Evolutionary conservation across 1,140 invertebrate species (phyloP).

Genomic region (Aphelenchoides avenae): DNA sequence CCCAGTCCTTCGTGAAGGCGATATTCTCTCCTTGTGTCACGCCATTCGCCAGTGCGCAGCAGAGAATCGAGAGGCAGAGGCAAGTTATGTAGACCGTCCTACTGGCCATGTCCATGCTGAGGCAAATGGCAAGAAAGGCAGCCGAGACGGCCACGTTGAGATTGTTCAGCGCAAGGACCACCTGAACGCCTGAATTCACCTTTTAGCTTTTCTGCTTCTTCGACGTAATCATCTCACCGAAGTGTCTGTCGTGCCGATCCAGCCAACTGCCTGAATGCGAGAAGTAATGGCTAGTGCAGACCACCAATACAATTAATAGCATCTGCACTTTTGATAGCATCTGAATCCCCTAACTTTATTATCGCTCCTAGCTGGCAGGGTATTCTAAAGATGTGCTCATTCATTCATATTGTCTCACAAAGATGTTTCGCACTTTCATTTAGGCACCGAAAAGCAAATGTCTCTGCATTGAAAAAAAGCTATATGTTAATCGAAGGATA

Average conservation of each 20-base stretch:
- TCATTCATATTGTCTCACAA: too few relatives aligned
- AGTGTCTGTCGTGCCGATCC: slow-evolving; percentile 25
- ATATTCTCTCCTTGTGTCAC: slow-evolving; percentile 48
- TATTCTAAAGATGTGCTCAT: too few relatives aligned
- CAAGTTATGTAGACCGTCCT: slow-evolving; percentile 16
- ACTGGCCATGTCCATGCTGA: slow-evolving; percentile 7
- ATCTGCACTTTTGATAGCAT: too few relatives aligned
- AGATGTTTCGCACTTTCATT: too few relatives aligned
- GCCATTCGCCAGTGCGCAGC: slow-evolving; percentile 36
- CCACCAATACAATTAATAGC: too few relatives aligned
- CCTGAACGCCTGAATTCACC: slow-evolving; percentile 16
- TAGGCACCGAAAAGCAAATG: too few relatives aligned
- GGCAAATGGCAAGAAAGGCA: slow-evolving; percentile 18
- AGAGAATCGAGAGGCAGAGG: slow-evolving; percentile 30
- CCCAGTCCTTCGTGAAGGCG: slow-evolving; percentile 50
- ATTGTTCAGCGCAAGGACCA: slow-evolving; percentile 30
- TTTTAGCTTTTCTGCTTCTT: slow-evolving; percentile 11
- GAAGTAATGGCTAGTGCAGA: too few relatives aligned
- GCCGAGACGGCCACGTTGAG: slow-evolving; percentile 27
- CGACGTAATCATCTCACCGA: neutral
- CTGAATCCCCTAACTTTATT: too few relatives aligned
- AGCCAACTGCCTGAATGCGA: slow-evolving; percentile 19
- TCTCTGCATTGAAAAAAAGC: too few relatives aligned
- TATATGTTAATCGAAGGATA: too few relatives aligned
- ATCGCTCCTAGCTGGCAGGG: too few relatives aligned